Conservation (phyloP, 2,113 vertebrate species). For the Callospermophilus lateralis region DNA sequence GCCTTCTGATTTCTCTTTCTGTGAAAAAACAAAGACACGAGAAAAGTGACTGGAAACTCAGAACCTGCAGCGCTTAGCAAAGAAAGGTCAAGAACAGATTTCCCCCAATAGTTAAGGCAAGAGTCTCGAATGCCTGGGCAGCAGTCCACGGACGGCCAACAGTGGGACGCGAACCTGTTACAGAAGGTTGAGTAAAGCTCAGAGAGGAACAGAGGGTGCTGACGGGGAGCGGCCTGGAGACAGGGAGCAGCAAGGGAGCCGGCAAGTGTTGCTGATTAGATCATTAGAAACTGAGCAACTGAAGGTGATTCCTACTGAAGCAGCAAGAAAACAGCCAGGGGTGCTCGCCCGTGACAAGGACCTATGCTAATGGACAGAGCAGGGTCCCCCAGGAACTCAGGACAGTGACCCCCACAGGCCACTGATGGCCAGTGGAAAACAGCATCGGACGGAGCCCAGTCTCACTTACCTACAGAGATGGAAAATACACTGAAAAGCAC, state of each 20-base stretch:
- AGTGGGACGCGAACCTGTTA: conserved; percentile 33
- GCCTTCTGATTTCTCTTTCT: neutral
- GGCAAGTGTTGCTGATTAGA: conserved; percentile 39
- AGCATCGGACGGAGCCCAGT: neutral
- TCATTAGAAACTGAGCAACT: conserved; percentile 48
- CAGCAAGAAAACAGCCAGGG: conserved; percentile 14
- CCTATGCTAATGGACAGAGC: neutral
- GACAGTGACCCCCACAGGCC: neutral
- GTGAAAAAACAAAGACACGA: neutral
- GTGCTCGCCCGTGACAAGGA: neutral
- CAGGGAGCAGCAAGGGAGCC: neutral
- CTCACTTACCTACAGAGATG: neutral
- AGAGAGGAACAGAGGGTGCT: neutral
- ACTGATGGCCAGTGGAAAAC: neutral
- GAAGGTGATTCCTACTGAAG: conserved; percentile 46
- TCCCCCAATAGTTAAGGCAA: conserved; percentile 38
- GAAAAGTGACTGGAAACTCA: neutral
- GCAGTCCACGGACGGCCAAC: neutral
- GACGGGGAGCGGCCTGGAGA: neutral
- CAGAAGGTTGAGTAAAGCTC: conserved; percentile 53
- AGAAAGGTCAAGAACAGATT: neutral
- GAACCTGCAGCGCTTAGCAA: neutral
- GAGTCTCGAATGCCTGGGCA: neutral
- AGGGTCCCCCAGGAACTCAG: neutral
- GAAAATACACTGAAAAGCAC: neutral